Evolutionary conservation across 2,888 invertebrate genomes (phyloP), one percentile per base, ranked within the genome.

Genomic region (Dioctria linearis): DNA sequence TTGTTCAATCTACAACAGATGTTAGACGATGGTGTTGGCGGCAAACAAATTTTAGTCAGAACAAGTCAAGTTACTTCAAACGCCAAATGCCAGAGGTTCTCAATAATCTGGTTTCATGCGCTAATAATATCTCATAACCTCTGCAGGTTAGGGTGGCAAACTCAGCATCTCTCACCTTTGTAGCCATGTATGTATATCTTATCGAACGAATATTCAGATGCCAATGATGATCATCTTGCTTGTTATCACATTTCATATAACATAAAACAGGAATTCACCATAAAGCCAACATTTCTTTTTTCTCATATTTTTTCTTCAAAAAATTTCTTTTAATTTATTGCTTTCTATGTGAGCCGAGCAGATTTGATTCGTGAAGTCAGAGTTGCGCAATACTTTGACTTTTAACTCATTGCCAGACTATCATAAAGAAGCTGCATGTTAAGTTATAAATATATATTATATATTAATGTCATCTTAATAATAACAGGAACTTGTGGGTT

Each of bases 81-180:
- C 69, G 40, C 79, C 76, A 82, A 82, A 82, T 80, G 82, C 76
- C 82, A 82, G 71, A 82, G 80, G 80, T 82, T 65, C 46, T 13
- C 25, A 67, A 59, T 71, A 80, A 78, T 82, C 82, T 82, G 78
- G 82, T 80, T 78, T 76, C 42, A 59, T 69, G 79, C 25, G 25
- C 25, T 25, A 25, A 43, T 54, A 59, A 51, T 25, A 51, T 25
- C 54, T 54, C 54, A 11, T 5, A 54, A 54, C 54, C 54, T 54
- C 54, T 54, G 8, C 1, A n/a, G 54, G 11, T 6, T n/a, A 54
- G 54, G 54, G 54, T 11, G 2, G 4, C 1, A 6, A 6, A 54
- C 4, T 54, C 54, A n/a, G 54, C 6, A 54, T 11, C 11, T 25
- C 0, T 54, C 1, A 54, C 54, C 54, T 54, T 54, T 54, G 54